These are phyloP conservation scores for Gopherus flavomarginatus DNA, from an alignment of 2,113 vertebrate species.

Conservation along the genomic window DNA sequence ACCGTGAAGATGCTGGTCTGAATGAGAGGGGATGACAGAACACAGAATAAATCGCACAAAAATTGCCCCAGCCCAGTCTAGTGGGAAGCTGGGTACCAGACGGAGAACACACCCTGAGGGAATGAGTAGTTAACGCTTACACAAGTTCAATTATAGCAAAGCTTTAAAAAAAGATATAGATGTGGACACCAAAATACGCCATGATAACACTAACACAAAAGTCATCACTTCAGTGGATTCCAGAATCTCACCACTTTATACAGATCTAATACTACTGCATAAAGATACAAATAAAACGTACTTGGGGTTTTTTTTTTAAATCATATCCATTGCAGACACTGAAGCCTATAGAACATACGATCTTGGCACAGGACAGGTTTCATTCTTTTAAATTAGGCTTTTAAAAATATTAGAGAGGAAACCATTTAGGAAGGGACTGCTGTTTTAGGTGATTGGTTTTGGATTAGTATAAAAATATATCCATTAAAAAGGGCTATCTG, in stretches of 20 bases:
- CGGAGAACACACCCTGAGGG: neutral
- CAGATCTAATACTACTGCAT: neutral
- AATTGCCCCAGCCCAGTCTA: neutral
- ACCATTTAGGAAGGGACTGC: neutral
- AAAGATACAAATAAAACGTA: neutral
- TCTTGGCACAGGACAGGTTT: neutral
- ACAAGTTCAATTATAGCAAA: neutral
- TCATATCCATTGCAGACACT: neutral
- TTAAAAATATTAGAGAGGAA: neutral
- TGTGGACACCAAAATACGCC: neutral
- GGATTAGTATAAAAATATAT: neutral
- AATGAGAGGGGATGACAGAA: neutral
- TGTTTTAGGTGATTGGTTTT: neutral
- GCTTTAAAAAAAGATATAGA: neutral
- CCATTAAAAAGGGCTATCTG: neutral
- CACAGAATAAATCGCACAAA: slow-evolving; percentile 19
- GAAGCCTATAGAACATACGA: neutral
- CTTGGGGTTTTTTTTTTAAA: neutral
- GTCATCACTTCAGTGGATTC: accelerated
- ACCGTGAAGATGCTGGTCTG: neutral
- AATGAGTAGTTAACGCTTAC: neutral
- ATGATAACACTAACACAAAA: neutral
- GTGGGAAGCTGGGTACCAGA: neutral
- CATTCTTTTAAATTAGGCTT: neutral
- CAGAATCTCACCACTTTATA: neutral